phyloP scores from a whole-genome alignment of 2,888 invertebrate species.

The Lasioglossum lativentre region DNA sequence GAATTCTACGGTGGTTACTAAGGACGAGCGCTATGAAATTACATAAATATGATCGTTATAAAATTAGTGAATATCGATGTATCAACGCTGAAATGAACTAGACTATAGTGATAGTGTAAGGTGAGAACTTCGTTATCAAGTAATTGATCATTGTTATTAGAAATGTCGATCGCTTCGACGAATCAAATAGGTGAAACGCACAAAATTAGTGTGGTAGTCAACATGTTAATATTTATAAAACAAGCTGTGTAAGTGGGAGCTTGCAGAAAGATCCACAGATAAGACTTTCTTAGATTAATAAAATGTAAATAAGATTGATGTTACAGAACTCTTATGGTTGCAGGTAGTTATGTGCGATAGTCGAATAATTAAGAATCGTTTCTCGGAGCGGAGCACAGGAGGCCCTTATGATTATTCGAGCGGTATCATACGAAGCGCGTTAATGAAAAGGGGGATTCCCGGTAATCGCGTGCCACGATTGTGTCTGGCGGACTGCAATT shows the following conservation, averaged over 20 bases:
- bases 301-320: background rate
- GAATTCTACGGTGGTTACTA: background rate
- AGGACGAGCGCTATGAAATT: no score
- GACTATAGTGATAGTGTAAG: background rate
- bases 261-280: background rate
- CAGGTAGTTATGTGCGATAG: background rate
- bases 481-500: background rate
- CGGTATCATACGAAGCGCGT: background rate
- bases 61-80: background rate
- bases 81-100: background rate
- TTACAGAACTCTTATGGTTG: background rate
- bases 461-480: slow-evolving; percentile 1
- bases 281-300: background rate
- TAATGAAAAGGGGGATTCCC: background rate
- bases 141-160: background rate
- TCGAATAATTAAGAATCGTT: background rate
- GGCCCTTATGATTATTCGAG: background rate
- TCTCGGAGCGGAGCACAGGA: background rate
- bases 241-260: background rate
- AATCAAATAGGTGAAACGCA: background rate
- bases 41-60: background rate
- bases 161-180: background rate
- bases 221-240: background rate
- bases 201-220: background rate
- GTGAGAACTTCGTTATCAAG: no score